Percentiles rank a stretch among this genome's conserved stretches.
phyloP scores from a whole-genome alignment of 2,888 invertebrate species.

The Neoaliturus tenellus region DNA sequence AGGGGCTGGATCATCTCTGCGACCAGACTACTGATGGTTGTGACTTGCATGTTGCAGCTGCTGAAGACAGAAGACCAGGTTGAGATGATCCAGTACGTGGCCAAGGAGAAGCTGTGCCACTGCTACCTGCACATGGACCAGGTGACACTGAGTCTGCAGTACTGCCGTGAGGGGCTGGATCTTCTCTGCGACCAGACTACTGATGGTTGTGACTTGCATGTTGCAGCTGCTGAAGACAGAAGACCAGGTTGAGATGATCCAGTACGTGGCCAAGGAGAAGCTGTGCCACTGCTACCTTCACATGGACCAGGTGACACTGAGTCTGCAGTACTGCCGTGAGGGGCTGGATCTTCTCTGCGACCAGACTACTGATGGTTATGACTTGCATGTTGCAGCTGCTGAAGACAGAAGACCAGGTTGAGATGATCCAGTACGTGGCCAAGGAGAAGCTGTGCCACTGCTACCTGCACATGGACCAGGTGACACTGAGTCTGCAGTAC shows the following conservation, averaged over 20 bases:
- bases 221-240: conserved; percentile 74
- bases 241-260: conserved; percentile 81
- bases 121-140: conserved; percentile 85
- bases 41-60: too few relatives aligned
- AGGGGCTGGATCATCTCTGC: conserved; percentile 89
- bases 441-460: conserved; percentile 90
- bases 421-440: conserved; percentile 84
- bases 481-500: conserved; percentile 81
- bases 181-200: conserved; percentile 85
- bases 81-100: conserved; percentile 83
- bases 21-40: too few relatives aligned
- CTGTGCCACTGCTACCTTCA: conserved; percentile 87
- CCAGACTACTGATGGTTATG: too few relatives aligned
- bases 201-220: too few relatives aligned
- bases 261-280: conserved; percentile 84
- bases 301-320: conserved; percentile 83
- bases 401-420: conserved; percentile 77
- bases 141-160: conserved; percentile 81
- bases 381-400: conserved; percentile 73
- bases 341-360: conserved; percentile 87
- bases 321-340: conserved; percentile 85
- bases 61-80: conserved; percentile 77
- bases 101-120: conserved; percentile 86
- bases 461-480: conserved; percentile 81
- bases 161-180: conserved; percentile 88